Conservation (phyloP, 1,140 invertebrate genomes). For the Papilio polytes region DNA sequence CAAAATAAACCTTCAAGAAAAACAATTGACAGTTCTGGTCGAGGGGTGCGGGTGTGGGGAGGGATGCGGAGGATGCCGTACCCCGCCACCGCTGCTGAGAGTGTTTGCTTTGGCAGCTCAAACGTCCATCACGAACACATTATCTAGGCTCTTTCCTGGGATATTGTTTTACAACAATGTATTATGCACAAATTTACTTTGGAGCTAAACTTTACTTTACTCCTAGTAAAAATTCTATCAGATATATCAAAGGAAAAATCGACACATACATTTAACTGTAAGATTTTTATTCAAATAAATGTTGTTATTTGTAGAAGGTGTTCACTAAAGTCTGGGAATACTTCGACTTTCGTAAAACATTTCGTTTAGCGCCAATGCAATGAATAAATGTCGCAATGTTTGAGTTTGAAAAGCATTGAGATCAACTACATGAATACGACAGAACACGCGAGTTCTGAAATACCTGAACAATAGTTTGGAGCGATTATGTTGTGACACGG, state of each 20-base stretch:
- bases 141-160: background rate
- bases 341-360: background rate
- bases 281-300: too few species aligned
- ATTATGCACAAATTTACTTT: background rate
- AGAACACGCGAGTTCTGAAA: background rate
- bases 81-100: background rate
- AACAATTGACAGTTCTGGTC: background rate
- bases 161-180: background rate
- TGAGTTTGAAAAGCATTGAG: background rate
- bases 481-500: background rate
- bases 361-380: background rate
- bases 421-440: background rate
- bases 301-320: background rate
- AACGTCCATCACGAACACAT: background rate
- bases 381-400: background rate
- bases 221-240: background rate
- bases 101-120: background rate
- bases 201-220: background rate
- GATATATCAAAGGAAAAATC: too few species aligned
- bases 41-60: too few species aligned
- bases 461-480: background rate
- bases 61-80: too few species aligned
- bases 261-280: too few species aligned
- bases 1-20: background rate
- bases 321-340: background rate